Conservation (phyloP, 2,113 vertebrate genomes). For the Salminus brasiliensis region DNA sequence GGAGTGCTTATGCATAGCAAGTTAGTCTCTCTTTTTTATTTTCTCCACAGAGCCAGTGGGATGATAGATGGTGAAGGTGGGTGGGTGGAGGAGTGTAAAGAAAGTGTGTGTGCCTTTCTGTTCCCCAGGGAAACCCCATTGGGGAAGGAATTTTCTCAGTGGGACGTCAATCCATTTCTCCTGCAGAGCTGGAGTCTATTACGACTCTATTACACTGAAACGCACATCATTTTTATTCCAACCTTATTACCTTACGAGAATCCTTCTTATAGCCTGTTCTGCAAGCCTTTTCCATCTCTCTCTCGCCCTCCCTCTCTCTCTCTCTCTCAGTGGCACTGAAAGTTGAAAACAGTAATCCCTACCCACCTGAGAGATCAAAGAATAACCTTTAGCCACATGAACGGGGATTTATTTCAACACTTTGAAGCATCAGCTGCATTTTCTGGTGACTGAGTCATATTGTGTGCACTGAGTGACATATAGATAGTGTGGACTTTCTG, state of each 20-base stretch:
- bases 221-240: conserved; percentile 61
- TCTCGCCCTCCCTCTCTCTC: no score
- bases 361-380: conserved; percentile 67
- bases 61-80: conserved; percentile 62
- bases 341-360: conserved; percentile 61
- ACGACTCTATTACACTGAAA: conserved; percentile 71
- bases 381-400: conserved; percentile 74
- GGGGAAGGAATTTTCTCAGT: conserved; percentile 62
- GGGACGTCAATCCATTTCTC: conserved; percentile 69
- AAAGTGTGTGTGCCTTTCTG: conserved; percentile 49
- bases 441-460: conserved; percentile 60
- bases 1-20: conserved; percentile 12
- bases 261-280: not conserved
- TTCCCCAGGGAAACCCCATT: conserved; percentile 55
- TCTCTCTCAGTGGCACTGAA: conserved; percentile 20
- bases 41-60: conserved; percentile 52
- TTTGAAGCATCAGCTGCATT: conserved; percentile 77
- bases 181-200: conserved; percentile 69
- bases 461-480: conserved; percentile 52
- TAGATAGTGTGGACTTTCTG: not conserved
- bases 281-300: not conserved
- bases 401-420: conserved; percentile 68
- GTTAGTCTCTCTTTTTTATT: not conserved
- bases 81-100: conserved; percentile 40
- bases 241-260: conserved; percentile 44